A percentile compares a stretch with the other conserved stretches of the same genome.
Evolutionary conservation across 2,888 invertebrate genomes (phyloP).

Genomic region (Scrobipalpa costella): DNA sequence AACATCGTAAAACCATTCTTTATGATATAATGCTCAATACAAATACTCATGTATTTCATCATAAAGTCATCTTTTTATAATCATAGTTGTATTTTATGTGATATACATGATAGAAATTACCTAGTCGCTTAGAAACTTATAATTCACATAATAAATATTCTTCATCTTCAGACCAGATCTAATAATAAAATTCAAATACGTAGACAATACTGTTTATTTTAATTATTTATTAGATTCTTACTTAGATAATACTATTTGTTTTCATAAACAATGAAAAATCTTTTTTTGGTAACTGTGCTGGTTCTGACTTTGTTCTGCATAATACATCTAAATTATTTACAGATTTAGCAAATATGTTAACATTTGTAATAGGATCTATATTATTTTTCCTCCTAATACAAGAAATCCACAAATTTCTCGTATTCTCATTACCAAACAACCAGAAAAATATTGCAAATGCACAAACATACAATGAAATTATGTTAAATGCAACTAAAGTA

Average conservation of each 20-base stretch:
- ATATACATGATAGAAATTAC: no score
- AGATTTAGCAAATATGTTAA: not conserved
- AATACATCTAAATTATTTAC: not conserved
- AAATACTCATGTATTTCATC: no score
- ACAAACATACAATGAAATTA: constrained; percentile 61
- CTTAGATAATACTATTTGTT: not conserved
- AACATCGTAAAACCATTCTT: no score
- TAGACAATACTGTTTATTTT: no score
- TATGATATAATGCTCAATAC: no score
- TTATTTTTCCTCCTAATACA: not conserved
- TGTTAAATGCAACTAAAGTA: constrained; percentile 38
- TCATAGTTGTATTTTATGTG: no score
- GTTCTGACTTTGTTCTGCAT: not conserved
- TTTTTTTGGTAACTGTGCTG: not conserved
- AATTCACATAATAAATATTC: no score
- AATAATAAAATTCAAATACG: no score
- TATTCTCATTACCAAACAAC: constrained; percentile 66
- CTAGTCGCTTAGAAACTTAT: no score
- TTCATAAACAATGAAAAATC: not conserved
- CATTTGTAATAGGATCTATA: not conserved
- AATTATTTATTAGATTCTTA: not conserved
- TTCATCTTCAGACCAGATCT: no score
- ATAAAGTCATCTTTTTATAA: no score
- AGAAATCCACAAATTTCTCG: constrained; percentile 58
- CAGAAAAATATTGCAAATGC: constrained; percentile 64